Percentiles rank a stretch among this genome's conserved stretches.
phyloP scores from a whole-genome alignment of 2,113 vertebrate genomes.

The Taurulus bubalis region DNA sequence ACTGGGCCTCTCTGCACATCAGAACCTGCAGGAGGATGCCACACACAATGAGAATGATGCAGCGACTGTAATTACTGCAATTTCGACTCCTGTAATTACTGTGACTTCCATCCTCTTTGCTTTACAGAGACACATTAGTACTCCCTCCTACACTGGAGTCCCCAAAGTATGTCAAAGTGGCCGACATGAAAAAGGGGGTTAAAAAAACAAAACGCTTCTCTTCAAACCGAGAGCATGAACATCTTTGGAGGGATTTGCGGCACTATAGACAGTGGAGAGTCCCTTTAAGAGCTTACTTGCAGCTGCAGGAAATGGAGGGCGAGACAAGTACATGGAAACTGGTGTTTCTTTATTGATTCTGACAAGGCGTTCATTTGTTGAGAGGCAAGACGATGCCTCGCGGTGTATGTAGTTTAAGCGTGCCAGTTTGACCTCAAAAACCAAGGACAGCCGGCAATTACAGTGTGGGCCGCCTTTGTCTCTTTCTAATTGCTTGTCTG shows the following conservation, averaged over 20 bases:
- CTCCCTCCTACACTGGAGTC: conserved; percentile 54
- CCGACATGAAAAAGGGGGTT: conserved; percentile 51
- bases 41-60: conserved; percentile 47
- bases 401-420: conserved; percentile 16
- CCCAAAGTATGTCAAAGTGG: conserved; percentile 53
- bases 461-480: conserved; percentile 40
- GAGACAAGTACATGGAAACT: conserved; percentile 38
- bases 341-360: conserved; percentile 54
- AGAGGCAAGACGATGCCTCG: conserved; percentile 11
- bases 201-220: conserved; percentile 23
- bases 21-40: conserved; percentile 53
- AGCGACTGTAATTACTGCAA: conserved; percentile 67
- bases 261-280: conserved; percentile 47
- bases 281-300: conserved; percentile 50
- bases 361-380: conserved; percentile 42
- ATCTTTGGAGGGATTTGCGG: conserved; percentile 47
- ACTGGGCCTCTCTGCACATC: conserved; percentile 14
- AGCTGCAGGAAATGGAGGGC: conserved; percentile 63
- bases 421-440: conserved; percentile 38
- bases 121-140: conserved; percentile 62
- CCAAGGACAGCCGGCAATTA: conserved; percentile 53
- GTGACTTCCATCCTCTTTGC: conserved; percentile 72
- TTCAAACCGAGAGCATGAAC: conserved; percentile 40
- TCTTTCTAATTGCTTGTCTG: conserved; percentile 47
- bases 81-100: conserved; percentile 66